Conservation (phyloP, 2,113 vertebrate genomes). For the Oryzias woworae region DNA sequence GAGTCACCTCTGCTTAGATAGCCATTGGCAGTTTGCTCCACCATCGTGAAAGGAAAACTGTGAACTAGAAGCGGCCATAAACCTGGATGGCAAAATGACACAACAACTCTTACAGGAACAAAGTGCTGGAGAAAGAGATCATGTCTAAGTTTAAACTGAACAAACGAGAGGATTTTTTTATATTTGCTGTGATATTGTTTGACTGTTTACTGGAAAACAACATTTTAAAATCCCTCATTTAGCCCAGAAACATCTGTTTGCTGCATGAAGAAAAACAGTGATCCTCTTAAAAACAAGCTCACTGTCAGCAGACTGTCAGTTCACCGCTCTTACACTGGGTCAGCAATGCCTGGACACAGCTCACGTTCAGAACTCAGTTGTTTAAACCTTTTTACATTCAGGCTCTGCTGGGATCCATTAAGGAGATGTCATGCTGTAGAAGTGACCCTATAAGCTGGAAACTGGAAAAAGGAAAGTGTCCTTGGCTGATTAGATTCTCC, state of each 20-base stretch:
- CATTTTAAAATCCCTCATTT: conserved; percentile 12
- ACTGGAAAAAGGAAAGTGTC: too few relatives aligned
- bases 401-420: conserved; percentile 31
- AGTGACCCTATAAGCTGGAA: conserved; percentile 11
- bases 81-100: too few relatives aligned
- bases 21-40: too few relatives aligned
- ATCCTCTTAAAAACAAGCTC: conserved; percentile 38
- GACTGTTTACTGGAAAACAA: background rate
- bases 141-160: too few relatives aligned
- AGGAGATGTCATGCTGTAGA: conserved; percentile 22
- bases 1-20: too few relatives aligned
- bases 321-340: conserved; percentile 36
- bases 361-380: conserved; percentile 28
- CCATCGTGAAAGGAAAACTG: too few relatives aligned
- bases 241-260: conserved; percentile 4
- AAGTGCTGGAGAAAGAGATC: too few relatives aligned
- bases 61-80: too few relatives aligned
- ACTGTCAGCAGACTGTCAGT: conserved; percentile 46
- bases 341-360: background rate
- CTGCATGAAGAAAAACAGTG: conserved; percentile 15
- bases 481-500: too few relatives aligned
- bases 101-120: too few relatives aligned
- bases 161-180: too few relatives aligned
- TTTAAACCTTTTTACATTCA: conserved; percentile 48
- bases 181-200: background rate